These are phyloP conservation scores for Eilema sororculum DNA, from an alignment of 2,888 invertebrate genomes.

Conservation along the genomic window DNA sequence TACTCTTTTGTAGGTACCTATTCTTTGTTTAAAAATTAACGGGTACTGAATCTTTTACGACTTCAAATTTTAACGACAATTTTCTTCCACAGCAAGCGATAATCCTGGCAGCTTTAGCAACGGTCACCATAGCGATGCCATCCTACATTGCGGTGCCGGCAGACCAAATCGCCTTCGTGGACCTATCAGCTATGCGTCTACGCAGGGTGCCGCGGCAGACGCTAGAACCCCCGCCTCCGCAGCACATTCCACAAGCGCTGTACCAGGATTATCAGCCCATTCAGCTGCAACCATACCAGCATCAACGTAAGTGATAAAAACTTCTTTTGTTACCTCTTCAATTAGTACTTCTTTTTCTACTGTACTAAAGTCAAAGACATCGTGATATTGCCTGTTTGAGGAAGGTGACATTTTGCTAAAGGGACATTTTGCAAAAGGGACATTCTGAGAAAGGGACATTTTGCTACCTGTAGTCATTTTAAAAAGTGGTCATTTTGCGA, in stretches of 20 bases:
- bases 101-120: conserved; percentile 65
- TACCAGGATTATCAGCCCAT: conserved; percentile 73
- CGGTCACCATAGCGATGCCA: conserved; percentile 78
- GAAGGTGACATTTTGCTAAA: no score
- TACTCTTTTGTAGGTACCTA: background rate
- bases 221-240: conserved; percentile 65
- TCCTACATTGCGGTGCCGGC: conserved; percentile 88
- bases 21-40: background rate
- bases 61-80: background rate
- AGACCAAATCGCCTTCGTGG: conserved; percentile 87
- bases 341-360: background rate
- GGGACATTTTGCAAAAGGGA: no score
- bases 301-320: conserved; percentile 69
- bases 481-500: no score
- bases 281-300: conserved; percentile 65
- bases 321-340: background rate
- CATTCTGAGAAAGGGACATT: no score
- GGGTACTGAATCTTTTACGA: background rate
- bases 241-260: conserved; percentile 57
- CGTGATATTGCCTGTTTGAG: no score
- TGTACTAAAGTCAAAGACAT: no score
- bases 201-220: conserved; percentile 76
- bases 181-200: conserved; percentile 76
- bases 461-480: no score
- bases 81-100: conserved; percentile 64